Base-by-base conservation (phyloP, 1,140 invertebrate species). In the Tachypleus tridentatus region DNA sequence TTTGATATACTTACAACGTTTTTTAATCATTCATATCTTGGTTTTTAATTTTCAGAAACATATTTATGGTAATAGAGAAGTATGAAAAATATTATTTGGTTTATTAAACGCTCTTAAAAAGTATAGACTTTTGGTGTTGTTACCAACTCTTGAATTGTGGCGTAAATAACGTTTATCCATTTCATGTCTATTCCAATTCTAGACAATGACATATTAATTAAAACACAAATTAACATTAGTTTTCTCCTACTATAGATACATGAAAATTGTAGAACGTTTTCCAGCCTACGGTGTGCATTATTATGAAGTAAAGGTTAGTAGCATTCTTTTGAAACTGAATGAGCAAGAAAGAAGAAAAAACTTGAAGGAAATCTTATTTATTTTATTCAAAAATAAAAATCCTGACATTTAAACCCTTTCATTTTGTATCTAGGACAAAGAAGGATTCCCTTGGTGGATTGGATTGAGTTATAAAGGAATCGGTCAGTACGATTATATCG, bases 221-320 rank as follows among this genome's bases (percentile, higher is more conserved):
- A 58, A 53, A 50, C 61, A 49, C 58, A 10, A 4, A 5, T 54
- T 60, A 8, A 58, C 29, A 53, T 65, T 63, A 52, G 61, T 64
- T 61, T 75, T 71, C 61, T 54, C n/a, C 29, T 29, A 29, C 29
- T 8, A 56, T 73, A 82, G 81, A 75, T 83, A 82, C 72, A 78
- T 83, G 80, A 79, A 74, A 60, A 76, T 82, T 60, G 76, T 81
- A 51, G 82, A 83, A 73, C 77, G 74, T 57, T 71, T 82, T 48
- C 77, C 80, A 54, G 82, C 80, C 51, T 83, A 83, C 73, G 82
- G 82, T 57, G 78, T 82, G 57, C 82, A 83, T 73, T 83, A 80
- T 69, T 83, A 81, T 73, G 78, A 82, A 74, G 81, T 83, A 50
- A 80, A 79, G 72, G 29, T 29, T 0, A 29, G 29, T 29, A 29